phyloP scores from a whole-genome alignment of 2,888 invertebrate genomes.

The Melieria picta region DNA sequence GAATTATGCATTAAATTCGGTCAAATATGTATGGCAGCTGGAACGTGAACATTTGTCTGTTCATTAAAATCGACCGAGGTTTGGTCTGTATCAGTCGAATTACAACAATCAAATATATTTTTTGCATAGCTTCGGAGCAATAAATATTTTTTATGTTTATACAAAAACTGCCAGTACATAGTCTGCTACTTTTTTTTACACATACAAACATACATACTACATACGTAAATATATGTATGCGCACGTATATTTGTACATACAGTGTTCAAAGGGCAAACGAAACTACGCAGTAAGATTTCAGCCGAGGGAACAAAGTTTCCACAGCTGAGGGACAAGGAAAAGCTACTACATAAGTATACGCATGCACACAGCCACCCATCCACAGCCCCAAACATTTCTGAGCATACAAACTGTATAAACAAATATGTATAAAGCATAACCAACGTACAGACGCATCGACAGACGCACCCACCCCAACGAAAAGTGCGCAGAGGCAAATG shows the following conservation, averaged over 20 bases:
- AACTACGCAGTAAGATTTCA: constrained; percentile 30
- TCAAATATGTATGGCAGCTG: too few relatives aligned
- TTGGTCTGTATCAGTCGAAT: too few relatives aligned
- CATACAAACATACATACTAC: background rate
- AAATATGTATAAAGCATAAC: background rate
- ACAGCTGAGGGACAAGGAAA: background rate
- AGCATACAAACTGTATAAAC: background rate
- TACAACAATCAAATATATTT: too few relatives aligned
- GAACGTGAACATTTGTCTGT: too few relatives aligned
- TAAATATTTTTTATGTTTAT: too few relatives aligned
- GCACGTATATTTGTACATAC: background rate
- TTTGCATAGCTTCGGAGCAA: too few relatives aligned
- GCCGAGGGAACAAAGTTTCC: background rate
- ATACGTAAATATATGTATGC: background rate
- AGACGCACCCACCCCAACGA: constrained; percentile 29
- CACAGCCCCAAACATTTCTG: constrained; percentile 38
- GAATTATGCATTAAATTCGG: too few relatives aligned
- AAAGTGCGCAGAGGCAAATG: background rate
- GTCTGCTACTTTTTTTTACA: background rate
- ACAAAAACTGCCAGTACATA: background rate
- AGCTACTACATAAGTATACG: constrained; percentile 1
- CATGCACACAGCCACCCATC: constrained; percentile 42
- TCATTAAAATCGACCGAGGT: too few relatives aligned
- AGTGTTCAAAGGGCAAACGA: constrained; percentile 1
- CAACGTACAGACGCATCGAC: constrained; percentile 29